A percentile compares a stretch with the other conserved stretches of the same genome.
Conservation (phyloP, 2,797 vertebrate species). For the Ispidina picta region DNA sequence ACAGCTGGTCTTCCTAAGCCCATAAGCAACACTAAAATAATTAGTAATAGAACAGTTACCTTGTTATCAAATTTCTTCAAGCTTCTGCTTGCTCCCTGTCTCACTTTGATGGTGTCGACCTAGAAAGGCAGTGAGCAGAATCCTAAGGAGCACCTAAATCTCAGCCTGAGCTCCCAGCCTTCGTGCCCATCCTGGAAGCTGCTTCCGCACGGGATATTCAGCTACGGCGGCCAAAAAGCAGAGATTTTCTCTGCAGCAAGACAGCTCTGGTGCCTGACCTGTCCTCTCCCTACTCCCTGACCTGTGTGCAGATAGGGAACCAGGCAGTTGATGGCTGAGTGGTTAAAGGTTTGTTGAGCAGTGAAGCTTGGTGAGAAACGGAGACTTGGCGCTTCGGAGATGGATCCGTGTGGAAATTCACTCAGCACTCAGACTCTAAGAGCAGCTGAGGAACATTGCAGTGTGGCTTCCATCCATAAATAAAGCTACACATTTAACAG, state of each 20-base stretch:
- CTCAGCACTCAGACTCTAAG: constrained; percentile 20
- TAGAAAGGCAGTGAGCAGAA: not conserved
- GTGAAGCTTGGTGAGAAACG: not conserved
- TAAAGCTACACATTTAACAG: constrained; percentile 23
- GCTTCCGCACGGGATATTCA: not conserved
- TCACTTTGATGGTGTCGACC: not conserved
- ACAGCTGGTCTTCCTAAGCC: not conserved
- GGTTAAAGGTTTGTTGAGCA: not conserved
- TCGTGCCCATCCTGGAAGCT: not conserved
- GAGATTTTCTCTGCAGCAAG: not conserved
- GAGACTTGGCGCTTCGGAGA: not conserved
- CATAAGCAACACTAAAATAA: not conserved
- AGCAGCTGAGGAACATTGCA: constrained; percentile 30
- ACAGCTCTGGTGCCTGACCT: not conserved
- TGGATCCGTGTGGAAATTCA: not conserved
- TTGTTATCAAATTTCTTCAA: not conserved
- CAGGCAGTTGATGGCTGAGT: not conserved
- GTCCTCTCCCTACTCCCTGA: not conserved
- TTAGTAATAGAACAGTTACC: not conserved
- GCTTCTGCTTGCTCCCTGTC: not conserved
- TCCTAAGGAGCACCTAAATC: not conserved
- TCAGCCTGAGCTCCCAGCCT: not conserved
- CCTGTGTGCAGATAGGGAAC: not conserved
- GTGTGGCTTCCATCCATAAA: constrained; percentile 49
- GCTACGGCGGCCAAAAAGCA: not conserved